Evolutionary conservation across 2,113 vertebrate species (phyloP), one percentile per base, ranked within the genome.

Genomic region (Echinops telfairi): DNA sequence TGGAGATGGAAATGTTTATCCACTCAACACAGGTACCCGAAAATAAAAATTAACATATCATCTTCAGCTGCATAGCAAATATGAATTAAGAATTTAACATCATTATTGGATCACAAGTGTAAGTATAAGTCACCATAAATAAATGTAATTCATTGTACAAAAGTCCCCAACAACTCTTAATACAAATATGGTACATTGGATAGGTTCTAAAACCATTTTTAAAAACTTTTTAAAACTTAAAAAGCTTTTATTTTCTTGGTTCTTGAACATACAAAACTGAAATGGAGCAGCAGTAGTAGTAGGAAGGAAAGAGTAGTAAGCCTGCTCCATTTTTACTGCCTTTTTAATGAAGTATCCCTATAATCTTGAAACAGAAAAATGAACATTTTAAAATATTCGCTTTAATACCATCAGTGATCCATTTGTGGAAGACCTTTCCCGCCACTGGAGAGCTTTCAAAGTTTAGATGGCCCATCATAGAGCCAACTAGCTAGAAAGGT

Each of bases 111-210:
- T 97, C 98, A 98, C 97, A 83, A 98, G 97, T 95, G 92, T 98
- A 97, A 98, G 97, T 98, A 98, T 97, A 98, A 98, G 97, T 97
- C 98, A 98, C 98, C 98, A 98, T 98, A 98, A 98, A 98, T 98
- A 98, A 98, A 97, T 97, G 97, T 96, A 96, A 97, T 96, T 97
- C 95, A 95, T 98, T 98, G 97, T 98, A 98, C 98, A 98, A 98
- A 98, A 98, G 97, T 96, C 94, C 96, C 97, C 97, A 96, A n/a
- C n/a, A n/a, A 97, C 95, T 98, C 97, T 98, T 98, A 98, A 97
- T 98, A 98, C 98, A 98, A 98, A 98, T 98, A 98, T 98, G 98
- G 95, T 98, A 98, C 98, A 98, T 97, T 97, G 97, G 97, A 98
- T 97, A 97, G 92, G 97, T 97, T 97, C 94, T 95, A 88, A 97